A percentile compares a stretch with the other conserved stretches of the same genome.
Evolutionary conservation across 2,888 invertebrate genomes (phyloP).

Genomic region (Beris morrisii): DNA sequence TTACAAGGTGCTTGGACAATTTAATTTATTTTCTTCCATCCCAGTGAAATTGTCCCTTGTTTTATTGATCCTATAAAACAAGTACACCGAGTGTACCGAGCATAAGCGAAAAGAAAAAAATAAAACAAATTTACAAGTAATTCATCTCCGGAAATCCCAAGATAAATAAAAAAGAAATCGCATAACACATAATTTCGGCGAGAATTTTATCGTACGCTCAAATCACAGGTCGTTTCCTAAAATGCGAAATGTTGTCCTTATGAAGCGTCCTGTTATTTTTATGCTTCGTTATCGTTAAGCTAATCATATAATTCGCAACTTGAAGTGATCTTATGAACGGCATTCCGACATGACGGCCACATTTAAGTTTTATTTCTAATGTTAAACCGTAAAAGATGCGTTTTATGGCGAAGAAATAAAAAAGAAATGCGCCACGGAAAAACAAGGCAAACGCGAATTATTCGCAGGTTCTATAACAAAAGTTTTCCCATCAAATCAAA

Average conservation of each 20-base stretch:
- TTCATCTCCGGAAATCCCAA: slow-evolving; percentile 25
- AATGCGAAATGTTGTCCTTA: slow-evolving; percentile 29
- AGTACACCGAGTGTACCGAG: slow-evolving; percentile 1
- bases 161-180: slow-evolving; percentile 19
- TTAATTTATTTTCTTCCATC: slow-evolving; percentile 38
- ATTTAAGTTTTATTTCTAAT: slow-evolving; percentile 7
- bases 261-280: slow-evolving; percentile 24
- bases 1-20: slow-evolving; percentile 38
- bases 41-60: slow-evolving; percentile 1
- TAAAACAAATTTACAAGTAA: slow-evolving; percentile 25
- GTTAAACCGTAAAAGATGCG: slow-evolving; percentile 30
- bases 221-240: slow-evolving; percentile 16
- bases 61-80: slow-evolving; percentile 34
- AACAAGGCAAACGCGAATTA: no score
- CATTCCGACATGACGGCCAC: background rate
- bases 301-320: slow-evolving; percentile 30
- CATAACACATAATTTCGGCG: slow-evolving; percentile 10
- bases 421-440: slow-evolving; percentile 24
- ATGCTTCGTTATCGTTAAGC: slow-evolving; percentile 26
- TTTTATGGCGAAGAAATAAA: slow-evolving; percentile 30
- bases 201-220: slow-evolving; percentile 8
- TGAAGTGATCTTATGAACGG: slow-evolving; percentile 33
- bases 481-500: slow-evolving; percentile 29
- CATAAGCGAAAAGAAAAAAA: background rate
- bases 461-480: slow-evolving; percentile 8